A percentile compares a stretch with the other conserved stretches of the same genome.
Evolutionary conservation across 2,888 invertebrate genomes (phyloP).

Genomic region (Ectropis crepuscularia): DNA sequence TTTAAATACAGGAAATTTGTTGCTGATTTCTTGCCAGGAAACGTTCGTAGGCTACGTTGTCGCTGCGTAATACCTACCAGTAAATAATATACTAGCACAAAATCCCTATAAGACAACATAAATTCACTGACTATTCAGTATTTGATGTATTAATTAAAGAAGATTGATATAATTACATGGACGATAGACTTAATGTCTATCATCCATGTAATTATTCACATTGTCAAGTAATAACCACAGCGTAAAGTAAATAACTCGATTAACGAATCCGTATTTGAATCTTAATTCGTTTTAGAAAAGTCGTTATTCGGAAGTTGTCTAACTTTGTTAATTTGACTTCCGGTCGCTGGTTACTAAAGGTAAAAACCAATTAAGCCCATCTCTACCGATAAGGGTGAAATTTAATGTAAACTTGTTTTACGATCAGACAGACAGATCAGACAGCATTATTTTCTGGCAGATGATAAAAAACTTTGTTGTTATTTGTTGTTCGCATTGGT

Average conservation of each 20-base stretch:
- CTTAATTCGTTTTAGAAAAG: conserved; percentile 21
- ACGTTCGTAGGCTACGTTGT: no score
- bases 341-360: conserved; percentile 11
- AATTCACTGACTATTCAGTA: no score
- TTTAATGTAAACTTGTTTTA: conserved; percentile 7
- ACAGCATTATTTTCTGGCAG: not conserved
- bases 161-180: no score
- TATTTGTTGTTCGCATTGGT: no score
- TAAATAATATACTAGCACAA: no score
- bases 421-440: conserved; percentile 1
- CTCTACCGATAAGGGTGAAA: not conserved
- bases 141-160: no score
- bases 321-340: conserved; percentile 19
- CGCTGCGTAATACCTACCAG: no score
- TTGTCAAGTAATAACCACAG: not conserved
- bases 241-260: conserved; percentile 13
- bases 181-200: no score
- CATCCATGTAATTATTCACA: no score
- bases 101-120: no score
- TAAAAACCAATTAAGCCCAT: conserved; percentile 11
- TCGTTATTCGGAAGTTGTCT: conserved; percentile 7
- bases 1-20: no score
- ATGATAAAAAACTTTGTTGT: not conserved
- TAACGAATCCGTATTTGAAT: conserved; percentile 10
- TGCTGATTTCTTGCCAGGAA: no score